These are phyloP conservation scores for Cryptus armator DNA, from an alignment of 2,888 invertebrate species.

Conservation along the genomic window DNA sequence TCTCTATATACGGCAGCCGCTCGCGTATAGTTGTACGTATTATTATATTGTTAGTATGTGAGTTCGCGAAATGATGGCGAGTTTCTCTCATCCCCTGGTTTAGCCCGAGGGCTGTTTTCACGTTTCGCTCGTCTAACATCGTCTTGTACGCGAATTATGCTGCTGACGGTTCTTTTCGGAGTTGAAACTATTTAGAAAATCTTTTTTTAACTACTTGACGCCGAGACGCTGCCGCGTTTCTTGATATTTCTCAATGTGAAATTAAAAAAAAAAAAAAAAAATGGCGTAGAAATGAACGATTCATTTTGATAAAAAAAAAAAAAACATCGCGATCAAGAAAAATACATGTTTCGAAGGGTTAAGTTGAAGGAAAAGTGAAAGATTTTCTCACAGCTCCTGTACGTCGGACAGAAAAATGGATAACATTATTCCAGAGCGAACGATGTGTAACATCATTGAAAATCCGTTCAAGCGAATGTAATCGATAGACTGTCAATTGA, in stretches of 20 bases:
- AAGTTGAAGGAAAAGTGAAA: neutral
- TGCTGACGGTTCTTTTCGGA: no score
- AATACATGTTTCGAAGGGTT: neutral
- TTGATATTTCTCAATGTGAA: neutral
- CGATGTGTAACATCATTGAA: neutral
- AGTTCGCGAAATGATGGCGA: conserved; percentile 56
- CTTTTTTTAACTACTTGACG: no score
- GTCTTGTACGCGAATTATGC: conserved; percentile 8
- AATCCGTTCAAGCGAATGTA: neutral
- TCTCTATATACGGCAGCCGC: conserved; percentile 52
- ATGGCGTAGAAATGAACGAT: neutral
- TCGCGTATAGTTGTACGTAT: conserved; percentile 52
- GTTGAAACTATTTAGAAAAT: neutral
- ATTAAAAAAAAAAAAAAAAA: neutral
- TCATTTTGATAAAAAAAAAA: neutral
- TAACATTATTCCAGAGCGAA: no score
- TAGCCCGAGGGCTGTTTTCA: conserved; percentile 56
- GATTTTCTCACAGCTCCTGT: neutral
- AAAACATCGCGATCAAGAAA: neutral
- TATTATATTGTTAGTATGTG: conserved; percentile 67
- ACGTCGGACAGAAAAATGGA: neutral
- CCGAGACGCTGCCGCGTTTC: no score
- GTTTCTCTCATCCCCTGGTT: conserved; percentile 36
- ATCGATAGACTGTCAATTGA: neutral
- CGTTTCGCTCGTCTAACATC: conserved; percentile 34